Base-by-base conservation (phyloP, 2,113 vertebrate genomes). In the Sakesphorus luctuosus region DNA sequence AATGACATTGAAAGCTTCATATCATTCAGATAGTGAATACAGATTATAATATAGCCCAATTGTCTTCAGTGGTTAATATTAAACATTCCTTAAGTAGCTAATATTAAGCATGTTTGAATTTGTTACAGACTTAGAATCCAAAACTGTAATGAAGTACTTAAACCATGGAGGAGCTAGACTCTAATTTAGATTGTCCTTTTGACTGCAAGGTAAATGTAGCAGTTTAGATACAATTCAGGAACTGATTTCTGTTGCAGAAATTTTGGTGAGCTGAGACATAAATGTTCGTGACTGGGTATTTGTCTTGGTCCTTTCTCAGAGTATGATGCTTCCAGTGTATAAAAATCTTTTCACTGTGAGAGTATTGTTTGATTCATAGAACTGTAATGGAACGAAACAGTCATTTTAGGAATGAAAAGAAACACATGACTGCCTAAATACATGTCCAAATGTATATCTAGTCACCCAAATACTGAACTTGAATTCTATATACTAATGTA, bases 391-490 rank as follows among this genome's bases (percentile, higher is more conserved):
- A 94, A 38, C 23, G 35, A 66, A 83, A 36, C 6, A 38, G 43
- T 52, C 29, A 66, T 23, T 96, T 90, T 53, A 73, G 71, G 67
- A 91, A 91, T 80, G 17, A 94, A 65, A 80, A 81, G 61, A 96
- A 86, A 40, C 40, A 68, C 11, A 65, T 17, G 40, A 76, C 65
- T 80, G 40, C 36, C 18, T 59, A 90, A 87, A 89, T 25, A 29
- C 4, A 8, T 55, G 26, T 55, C 55, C 35, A 67, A 83, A 74
- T 55, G 4, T 55, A 36, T 62, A 84, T 55, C 20, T 50, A 87
- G 44, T 65, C 73, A 75, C 25, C 9, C 47, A 75, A 84, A 77
- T 69, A 49, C 21, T 7, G 77, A 71, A 24, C 25, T 76, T 87
- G 52, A 82, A 63, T 86, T 87, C 31, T 35, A 24, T 87, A 55